Conservation (phyloP, 2,797 vertebrate genomes). For the Sardinella longiceps region DNA sequence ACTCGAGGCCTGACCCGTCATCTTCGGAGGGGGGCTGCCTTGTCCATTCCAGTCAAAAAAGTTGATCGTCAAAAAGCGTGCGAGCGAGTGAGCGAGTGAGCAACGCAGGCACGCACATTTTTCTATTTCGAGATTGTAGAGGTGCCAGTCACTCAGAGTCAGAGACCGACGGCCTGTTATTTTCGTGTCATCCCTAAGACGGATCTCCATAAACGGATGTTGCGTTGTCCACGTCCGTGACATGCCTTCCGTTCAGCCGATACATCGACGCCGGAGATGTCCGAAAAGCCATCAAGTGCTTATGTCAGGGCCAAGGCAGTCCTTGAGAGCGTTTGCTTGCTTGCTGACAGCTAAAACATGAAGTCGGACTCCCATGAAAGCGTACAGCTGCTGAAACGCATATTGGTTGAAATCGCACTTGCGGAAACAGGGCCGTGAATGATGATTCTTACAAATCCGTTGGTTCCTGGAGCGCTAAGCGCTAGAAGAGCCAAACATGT, state of each 20-base stretch:
- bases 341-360: not conserved
- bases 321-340: not conserved
- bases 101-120: not conserved
- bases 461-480: not conserved
- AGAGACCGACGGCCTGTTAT: conserved; percentile 7
- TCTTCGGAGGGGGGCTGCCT: not conserved
- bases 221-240: not conserved
- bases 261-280: not conserved
- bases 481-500: not conserved
- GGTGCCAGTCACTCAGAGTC: conserved; percentile 14
- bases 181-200: not conserved
- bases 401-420: not conserved
- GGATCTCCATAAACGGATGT: not conserved
- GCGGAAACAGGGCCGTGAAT: not conserved
- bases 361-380: not conserved
- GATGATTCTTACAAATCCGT: not conserved
- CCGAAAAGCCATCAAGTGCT: not conserved
- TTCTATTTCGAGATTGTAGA: conserved; percentile 17
- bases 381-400: not conserved
- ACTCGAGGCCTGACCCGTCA: not conserved
- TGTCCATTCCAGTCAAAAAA: not conserved
- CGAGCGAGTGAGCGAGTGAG: not conserved
- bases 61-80: not conserved
- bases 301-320: not conserved
- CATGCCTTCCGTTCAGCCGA: not conserved